Percentiles rank a stretch among this genome's conserved stretches.
phyloP scores from a whole-genome alignment of 2,797 vertebrate genomes.

The Liparis tanakae region DNA sequence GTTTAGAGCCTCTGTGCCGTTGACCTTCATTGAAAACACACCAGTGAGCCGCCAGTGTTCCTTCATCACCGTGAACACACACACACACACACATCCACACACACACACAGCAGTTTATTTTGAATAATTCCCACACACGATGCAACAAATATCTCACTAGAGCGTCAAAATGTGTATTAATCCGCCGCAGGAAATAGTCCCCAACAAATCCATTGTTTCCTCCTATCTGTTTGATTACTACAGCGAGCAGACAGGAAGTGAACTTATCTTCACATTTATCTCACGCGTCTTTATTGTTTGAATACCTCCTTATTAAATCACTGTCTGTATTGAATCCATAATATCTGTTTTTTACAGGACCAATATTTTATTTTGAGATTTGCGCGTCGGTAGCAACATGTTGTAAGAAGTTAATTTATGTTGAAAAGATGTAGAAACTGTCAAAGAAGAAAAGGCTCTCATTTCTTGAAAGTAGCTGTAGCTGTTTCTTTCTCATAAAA shows the following conservation, averaged over 20 bases:
- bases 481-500: background rate
- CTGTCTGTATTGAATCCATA: background rate
- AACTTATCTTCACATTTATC: background rate
- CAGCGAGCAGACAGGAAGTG: too few relatives aligned
- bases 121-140: background rate
- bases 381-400: background rate
- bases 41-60: background rate
- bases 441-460: background rate
- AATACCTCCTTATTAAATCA: background rate
- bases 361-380: background rate
- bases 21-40: background rate
- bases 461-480: background rate
- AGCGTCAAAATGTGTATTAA: too few relatives aligned
- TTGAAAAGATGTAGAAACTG: background rate
- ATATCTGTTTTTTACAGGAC: background rate
- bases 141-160: background rate
- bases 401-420: background rate
- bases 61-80: background rate
- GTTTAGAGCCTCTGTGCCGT: background rate
- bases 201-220: too few relatives aligned
- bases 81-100: background rate
- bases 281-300: background rate
- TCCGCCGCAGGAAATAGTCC: too few relatives aligned
- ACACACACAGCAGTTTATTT: background rate
- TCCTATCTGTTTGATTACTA: too few relatives aligned